These are phyloP conservation scores for Melipona quadrifasciata DNA, from an alignment of 1,140 invertebrate species.

Conservation along the genomic window DNA sequence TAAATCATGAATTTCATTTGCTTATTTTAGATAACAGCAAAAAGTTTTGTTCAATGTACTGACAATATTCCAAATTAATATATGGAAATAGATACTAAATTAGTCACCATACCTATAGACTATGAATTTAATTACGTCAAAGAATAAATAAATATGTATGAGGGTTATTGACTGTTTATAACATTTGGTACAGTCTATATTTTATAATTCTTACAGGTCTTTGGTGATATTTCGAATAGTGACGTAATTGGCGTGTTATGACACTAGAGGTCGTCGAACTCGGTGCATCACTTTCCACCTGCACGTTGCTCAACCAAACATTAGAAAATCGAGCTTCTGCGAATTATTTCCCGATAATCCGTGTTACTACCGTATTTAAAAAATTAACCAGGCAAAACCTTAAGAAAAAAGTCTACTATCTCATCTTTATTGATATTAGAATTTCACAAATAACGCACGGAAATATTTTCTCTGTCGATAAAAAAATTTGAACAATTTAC, in stretches of 20 bases:
- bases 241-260: conserved; percentile 11
- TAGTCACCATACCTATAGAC: no score
- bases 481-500: not conserved
- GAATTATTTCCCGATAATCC: not conserved
- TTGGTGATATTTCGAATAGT: not conserved
- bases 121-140: not conserved
- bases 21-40: no score
- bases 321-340: not conserved
- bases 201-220: not conserved
- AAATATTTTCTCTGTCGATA: not conserved
- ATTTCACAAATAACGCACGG: not conserved
- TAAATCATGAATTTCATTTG: no score
- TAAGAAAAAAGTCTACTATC: not conserved
- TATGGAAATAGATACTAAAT: no score
- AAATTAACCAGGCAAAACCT: not conserved
- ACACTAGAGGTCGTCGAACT: conserved; percentile 17
- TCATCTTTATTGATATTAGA: not conserved
- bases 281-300: conserved; percentile 15
- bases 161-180: not conserved
- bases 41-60: not conserved
- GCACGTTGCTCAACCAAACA: not conserved
- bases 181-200: not conserved
- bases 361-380: no score
- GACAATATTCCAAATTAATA: not conserved
- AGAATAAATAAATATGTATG: not conserved